Base-by-base conservation (phyloP, 2,888 invertebrate genomes). In the Mechanitis mazaeus region DNA sequence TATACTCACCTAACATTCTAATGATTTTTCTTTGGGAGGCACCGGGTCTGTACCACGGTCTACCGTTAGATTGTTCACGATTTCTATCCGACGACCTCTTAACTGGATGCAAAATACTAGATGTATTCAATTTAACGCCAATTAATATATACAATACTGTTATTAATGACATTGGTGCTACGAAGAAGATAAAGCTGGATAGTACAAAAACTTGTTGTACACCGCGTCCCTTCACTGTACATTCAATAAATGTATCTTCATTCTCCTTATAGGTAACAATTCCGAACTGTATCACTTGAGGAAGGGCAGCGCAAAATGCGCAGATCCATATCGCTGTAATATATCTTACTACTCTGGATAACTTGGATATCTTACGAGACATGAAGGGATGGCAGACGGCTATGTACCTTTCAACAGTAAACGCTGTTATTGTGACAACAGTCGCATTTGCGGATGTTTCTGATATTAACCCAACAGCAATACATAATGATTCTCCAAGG, bases 381-480 rank as follows among this genome's bases (percentile, higher is more conserved):
- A 94, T 91, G 74, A 97, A 95, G 0, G 97, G 97, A 76, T 95
- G 94, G 75, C 96, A 96, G 71, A 96, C 96, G 4, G 96, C 96
- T 46, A 96, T 93, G 78, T 96, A 97, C 66, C 97, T 91, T 81
- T 97, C 97, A 12, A 96, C 94, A 0, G 95, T 97, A 81, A 97
- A 97, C 2, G 96, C 96, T 0, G 96, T 96, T 73, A 97, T 97
- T 11, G 95, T 95, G 66, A 95, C 83, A 2, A 97, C 96, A 0
- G 96, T 96, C 0, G 96, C 95, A 77, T 95, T 95, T 31, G 95
- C 94, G 0, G 95, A 94, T n/a, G 95, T 95, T 83, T 97, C 97
- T 0, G 96, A 95, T 0, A 95, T 93, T 56, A 96, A 91, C 6
- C 95, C 95, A 68, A 93, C 89, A 11, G 94, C 83, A 11, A 95